Evolutionary conservation across 2,113 vertebrate species (phyloP), one percentile per base, ranked within the genome.

Genomic region (Phylloscopus whistleri): DNA sequence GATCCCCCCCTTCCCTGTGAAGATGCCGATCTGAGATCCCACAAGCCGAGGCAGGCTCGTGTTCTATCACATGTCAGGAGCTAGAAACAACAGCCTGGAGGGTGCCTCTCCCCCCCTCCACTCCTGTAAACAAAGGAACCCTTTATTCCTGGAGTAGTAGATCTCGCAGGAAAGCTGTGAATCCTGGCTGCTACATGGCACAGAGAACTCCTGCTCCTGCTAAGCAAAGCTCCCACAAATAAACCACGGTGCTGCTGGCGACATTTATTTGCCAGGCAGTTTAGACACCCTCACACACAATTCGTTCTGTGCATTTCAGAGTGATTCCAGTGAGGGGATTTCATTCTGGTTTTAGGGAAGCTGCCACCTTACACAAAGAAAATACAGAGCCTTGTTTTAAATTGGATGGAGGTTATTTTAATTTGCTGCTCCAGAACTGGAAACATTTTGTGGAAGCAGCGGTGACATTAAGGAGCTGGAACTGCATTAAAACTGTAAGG

Each of bases 51-150:
- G 62, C 84, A 35, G 5, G 26, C 87, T 88, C 17, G 3, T 94
- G 85, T 84, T 86, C 75, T 52, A 84, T 60, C 92, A 84, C 87
- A 91, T 66, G 68, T 72, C 95, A 94, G 88, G 11, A 72, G 87
- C 75, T 16, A 93, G 44, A 78, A 94, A 94, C 92, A 96, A 84
- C 92, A 95, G 95, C 89, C 96, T 49, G 72, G 68, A 89, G 96
- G 79, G 68, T 53, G 83, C 44, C 70, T 76, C 21, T 1, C 22
- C 62, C 60, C 44, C 23, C 13, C 35, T 55, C 16, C 13, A 1
- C 51, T 6, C 73, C 49, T 16, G 48, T 84, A 84, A 96, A 96
- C 94, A 96, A 94, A 95, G 83, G 55, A 72, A 72, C 28, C 30
- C 82, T 94, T 93, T 72, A 78, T 95, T 90, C 52, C 83, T 52